phyloP scores from a whole-genome alignment of 2,888 invertebrate genomes.

The Sphaeridia pumilis region DNA sequence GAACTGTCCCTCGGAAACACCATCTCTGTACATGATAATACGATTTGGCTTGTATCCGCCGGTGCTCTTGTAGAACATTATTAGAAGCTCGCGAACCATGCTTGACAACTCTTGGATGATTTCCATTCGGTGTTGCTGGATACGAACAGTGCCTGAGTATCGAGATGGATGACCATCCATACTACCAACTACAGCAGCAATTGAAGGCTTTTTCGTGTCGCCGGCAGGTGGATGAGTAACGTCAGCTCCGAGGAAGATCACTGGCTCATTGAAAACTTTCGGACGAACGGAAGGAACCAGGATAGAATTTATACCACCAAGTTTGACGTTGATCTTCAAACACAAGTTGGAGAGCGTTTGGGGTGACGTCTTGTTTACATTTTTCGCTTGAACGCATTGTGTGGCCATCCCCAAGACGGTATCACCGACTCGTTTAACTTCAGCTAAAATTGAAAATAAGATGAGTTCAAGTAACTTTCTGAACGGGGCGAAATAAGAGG shows the following conservation, averaged over 20 bases:
- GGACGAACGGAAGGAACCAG: constrained; percentile 93
- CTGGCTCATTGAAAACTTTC: constrained; percentile 96
- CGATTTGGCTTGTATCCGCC: constrained; percentile 98
- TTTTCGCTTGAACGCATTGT: constrained; percentile 99
- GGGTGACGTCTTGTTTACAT: constrained; percentile 98
- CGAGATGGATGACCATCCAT: constrained; percentile 99
- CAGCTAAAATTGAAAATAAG: too few relatives aligned
- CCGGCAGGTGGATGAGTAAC: constrained; percentile 99
- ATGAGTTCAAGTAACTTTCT: too few relatives aligned
- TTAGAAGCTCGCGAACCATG: constrained; percentile 92
- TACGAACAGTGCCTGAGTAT: constrained; percentile 94
- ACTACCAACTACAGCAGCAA: constrained; percentile 96
- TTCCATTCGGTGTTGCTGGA: constrained; percentile 97
- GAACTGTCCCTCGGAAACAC: constrained; percentile 98
- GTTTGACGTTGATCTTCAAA: constrained; percentile 98
- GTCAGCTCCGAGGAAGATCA: constrained; percentile 98
- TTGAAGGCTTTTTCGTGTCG: constrained; percentile 98
- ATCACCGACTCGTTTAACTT: constrained; percentile 98
- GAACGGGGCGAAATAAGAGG: too few relatives aligned
- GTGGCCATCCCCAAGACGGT: constrained; percentile 99
- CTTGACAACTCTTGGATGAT: constrained; percentile 97
- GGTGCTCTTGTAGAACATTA: constrained; percentile 99
- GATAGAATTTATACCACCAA: constrained; percentile 98
- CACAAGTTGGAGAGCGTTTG: constrained; percentile 98
- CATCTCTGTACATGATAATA: constrained; percentile 98